Evolutionary conservation across 2,113 vertebrate species (phyloP), one percentile per base, ranked within the genome.

Genomic region (Poeciliopsis occidentalis): DNA sequence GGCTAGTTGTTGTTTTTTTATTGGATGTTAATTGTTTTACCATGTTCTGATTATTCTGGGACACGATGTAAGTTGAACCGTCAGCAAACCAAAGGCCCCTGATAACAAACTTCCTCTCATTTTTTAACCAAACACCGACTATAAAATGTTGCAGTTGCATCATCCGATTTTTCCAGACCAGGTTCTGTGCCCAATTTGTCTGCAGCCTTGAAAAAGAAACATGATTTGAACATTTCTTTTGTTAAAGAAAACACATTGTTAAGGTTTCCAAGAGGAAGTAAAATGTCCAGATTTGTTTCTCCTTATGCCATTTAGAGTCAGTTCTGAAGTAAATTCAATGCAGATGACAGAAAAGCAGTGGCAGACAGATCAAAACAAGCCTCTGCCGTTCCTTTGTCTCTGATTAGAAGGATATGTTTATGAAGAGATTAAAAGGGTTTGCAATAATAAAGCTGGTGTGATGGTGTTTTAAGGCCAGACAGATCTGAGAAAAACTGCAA

Each of bases 361-460:
- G 64, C 73, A 87, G 83, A 85, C 78, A 80, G 83, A 87, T 68
- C 69, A 86, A 89, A 87, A 83, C 85, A 87, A 60, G n/a, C 24
- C 74, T 60, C 29, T 41, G 4, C 67, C 30, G 30, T 2, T 1
- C 62, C 27, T 0, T 17, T 30, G 27, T n/a, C 26, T n/a, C 30
- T 74, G 31, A 75, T n/a, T 39, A 60, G 62, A 62, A 80, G 72
- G 74, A 75, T 44, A 37, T 79, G 39, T 74, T 86, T 64, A 67
- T 31, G 27, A 82, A 82, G 75, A 73, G 75, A 74, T 85, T 65
- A 69, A 69, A 39, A 70, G 60, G 41, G 26, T 67, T 73, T 74
- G n/a, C 67, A 17, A 11, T 34, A 57, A 24, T 30, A 73, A 13
- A n/a, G 37, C 12, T 8, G 26, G 13, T 60, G 29, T 60, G 54